Percentiles rank a stretch among this genome's conserved stretches.
Evolutionary conservation across 2,888 invertebrate genomes (phyloP).

Genomic region (Rapana venosa): DNA sequence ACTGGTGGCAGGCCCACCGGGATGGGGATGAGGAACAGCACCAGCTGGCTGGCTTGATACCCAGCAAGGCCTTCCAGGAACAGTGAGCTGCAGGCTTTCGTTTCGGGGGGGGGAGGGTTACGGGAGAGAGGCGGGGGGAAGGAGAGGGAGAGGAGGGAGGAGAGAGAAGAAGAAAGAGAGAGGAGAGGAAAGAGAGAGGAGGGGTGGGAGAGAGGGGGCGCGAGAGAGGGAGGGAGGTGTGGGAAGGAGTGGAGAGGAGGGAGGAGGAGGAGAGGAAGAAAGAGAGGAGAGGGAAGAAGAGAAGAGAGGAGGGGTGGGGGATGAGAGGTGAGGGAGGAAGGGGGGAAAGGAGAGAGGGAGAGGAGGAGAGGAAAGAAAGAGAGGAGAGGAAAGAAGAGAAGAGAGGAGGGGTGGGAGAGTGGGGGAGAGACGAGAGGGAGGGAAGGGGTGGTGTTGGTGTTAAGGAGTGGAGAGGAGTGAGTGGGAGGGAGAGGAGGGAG

Average conservation of each 20-base stretch:
- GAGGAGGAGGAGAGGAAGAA: too few relatives aligned
- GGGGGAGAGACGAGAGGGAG: background rate
- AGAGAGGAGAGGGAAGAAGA: too few relatives aligned
- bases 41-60: slow-evolving; percentile 95
- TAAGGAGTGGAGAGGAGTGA: background rate
- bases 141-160: background rate
- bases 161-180: background rate
- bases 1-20: slow-evolving; percentile 98
- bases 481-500: background rate
- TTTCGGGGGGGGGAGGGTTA: background rate
- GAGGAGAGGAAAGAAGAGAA: background rate
- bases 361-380: background rate
- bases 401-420: background rate
- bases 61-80: slow-evolving; percentile 93
- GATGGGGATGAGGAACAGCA: slow-evolving; percentile 95
- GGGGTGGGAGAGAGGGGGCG: too few relatives aligned
- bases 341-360: background rate
- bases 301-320: too few relatives aligned
- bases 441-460: background rate
- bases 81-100: background rate
- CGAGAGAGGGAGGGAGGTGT: background rate
- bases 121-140: background rate
- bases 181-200: too few relatives aligned
- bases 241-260: background rate
- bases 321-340: background rate